Conservation (phyloP, 2,888 invertebrate species). For the Campoletis raptor region DNA sequence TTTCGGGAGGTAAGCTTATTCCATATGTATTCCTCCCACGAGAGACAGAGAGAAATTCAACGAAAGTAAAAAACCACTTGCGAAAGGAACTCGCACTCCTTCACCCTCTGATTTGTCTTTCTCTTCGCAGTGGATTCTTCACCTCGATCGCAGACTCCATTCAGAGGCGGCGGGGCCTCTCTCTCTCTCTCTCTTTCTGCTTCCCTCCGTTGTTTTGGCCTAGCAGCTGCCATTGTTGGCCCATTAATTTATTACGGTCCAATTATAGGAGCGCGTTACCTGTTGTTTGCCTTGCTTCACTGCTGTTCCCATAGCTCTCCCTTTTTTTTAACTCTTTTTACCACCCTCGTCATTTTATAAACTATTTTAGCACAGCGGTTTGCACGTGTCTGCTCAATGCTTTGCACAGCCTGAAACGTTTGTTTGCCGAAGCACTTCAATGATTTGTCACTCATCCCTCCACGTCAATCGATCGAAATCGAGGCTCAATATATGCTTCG, state of each 20-base stretch:
- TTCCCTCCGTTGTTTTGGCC: slow-evolving; percentile 75
- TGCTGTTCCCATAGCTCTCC: slow-evolving; percentile 14
- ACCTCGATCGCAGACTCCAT: slow-evolving; percentile 73
- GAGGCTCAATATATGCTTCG: not conserved
- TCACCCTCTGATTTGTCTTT: slow-evolving; percentile 48
- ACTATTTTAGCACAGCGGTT: slow-evolving; percentile 2
- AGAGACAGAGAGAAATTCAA: slow-evolving; percentile 7
- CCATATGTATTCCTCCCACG: slow-evolving; percentile 26
- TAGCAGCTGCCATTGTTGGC: slow-evolving; percentile 74
- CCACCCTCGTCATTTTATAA: not conserved
- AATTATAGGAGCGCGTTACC: slow-evolving; percentile 80
- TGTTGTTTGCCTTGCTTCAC: slow-evolving; percentile 44
- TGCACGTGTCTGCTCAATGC: not conserved
- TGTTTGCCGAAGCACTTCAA: slow-evolving; percentile 15
- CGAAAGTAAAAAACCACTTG: slow-evolving; percentile 23
- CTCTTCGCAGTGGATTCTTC: slow-evolving; percentile 40
- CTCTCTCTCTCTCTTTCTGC: slow-evolving; percentile 56
- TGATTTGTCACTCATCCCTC: slow-evolving; percentile 12
- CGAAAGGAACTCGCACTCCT: slow-evolving; percentile 37
- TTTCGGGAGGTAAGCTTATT: slow-evolving; percentile 5
- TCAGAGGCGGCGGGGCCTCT: slow-evolving; percentile 66
- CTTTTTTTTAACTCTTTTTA: not conserved
- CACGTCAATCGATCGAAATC: slow-evolving; percentile 3
- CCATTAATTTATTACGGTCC: slow-evolving; percentile 83
- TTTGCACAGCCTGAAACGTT: not conserved